A percentile compares a stretch with the other conserved stretches of the same genome.
Conservation (phyloP, 2,113 vertebrate species). For the Rhegmatorhina hoffmannsi region DNA sequence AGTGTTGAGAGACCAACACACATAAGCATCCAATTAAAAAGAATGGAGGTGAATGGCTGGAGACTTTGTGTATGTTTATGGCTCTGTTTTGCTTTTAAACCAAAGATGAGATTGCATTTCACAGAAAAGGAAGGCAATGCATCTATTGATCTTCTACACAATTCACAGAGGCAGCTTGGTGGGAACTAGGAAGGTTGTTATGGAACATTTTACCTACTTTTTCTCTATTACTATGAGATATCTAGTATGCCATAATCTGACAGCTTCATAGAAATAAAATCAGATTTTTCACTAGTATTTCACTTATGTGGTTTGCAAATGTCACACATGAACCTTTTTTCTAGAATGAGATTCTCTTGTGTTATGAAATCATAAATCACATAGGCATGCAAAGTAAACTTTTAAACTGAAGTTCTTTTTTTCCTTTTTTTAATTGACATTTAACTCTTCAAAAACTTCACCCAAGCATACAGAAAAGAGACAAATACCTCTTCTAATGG, state of each 20-base stretch:
- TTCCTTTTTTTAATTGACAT: neutral
- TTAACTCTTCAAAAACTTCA: neutral
- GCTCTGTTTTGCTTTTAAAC: neutral
- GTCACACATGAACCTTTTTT: neutral
- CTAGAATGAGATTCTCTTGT: neutral
- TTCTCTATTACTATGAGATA: neutral
- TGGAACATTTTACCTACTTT: neutral
- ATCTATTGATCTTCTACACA: neutral
- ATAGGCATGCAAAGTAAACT: neutral
- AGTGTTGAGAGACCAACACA: neutral
- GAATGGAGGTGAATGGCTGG: neutral
- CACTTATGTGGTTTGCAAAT: neutral
- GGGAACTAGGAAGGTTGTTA: neutral
- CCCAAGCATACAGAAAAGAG: neutral
- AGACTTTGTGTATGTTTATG: neutral
- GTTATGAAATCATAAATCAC: neutral
- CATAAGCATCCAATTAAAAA: neutral
- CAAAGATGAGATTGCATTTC: neutral
- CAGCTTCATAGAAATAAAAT: neutral
- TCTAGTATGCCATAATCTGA: neutral
- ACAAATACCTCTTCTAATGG: neutral
- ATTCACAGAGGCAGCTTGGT: neutral
- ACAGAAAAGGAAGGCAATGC: neutral
- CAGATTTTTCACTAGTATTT: neutral
- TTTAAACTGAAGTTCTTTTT: neutral